Evolutionary conservation across 1,140 invertebrate species (phyloP), one percentile per base, ranked within the genome.

Genomic region (Drosophila sechellia): DNA sequence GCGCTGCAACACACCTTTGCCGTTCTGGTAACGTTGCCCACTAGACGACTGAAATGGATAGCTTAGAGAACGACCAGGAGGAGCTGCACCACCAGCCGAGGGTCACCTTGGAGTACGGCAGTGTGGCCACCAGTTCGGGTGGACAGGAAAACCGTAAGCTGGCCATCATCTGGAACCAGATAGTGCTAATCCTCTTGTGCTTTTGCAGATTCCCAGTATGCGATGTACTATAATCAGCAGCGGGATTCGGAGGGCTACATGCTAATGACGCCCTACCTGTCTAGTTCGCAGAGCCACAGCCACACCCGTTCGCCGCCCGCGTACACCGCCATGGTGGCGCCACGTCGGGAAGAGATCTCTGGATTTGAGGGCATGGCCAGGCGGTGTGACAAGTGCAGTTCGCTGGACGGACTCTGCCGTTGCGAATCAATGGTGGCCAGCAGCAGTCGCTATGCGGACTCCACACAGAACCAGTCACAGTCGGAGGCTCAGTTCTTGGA

Each of bases 51-150:
- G 35, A 17, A 25, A 56, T 56, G 52, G 53, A 57, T 45, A 83
- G 69, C 52, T 69, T 87, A 77, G 84, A 89, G 35, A 89, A 89
- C 60, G 84, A 89, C 35, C 84, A 89, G 63, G 84, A 89, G 63
- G 84, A 89, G 61, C 52, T 89, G 52, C 69, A 72, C 68, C 80
- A 83, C 48, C 81, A 73, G 39, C 77, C 70, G 15, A 46, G 68
- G 45, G 74, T 70, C 46, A 43, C 59, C 40, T 50, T 86, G 15
- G 40, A 60, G 6, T 84, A 64, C 22, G 48, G 77, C 17, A 65
- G 68, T 31, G 66, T 73, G 66, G 12, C 61, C 39, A 43, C 72
- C 13, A 66, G 73, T 54, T 61, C 65, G 6, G 15, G 35, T 25
- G 40, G 27, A n/a, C 50, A 65, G 31, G 77, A 85, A 3, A 42